phyloP scores from a whole-genome alignment of 2,888 invertebrate genomes.

The Mythimna impura region DNA sequence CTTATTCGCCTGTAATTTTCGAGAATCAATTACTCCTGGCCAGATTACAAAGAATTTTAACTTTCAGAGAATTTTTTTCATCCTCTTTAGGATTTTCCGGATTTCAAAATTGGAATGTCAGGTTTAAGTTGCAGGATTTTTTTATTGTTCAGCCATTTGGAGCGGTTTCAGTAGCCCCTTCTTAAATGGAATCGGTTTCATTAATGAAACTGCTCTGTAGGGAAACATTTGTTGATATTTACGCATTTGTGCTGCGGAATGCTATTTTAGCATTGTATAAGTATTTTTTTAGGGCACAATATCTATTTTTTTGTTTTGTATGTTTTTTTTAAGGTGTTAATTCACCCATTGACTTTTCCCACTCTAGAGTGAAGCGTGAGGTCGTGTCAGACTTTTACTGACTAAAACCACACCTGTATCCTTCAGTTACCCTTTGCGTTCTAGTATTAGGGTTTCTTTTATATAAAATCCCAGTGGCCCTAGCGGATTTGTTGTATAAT shows the following conservation, averaged over 20 bases:
- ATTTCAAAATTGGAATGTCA: conserved; percentile 44
- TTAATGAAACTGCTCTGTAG: conserved; percentile 53
- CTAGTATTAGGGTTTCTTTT: no score
- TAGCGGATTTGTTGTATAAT: no score
- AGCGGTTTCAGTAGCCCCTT: conserved; percentile 32
- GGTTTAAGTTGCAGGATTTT: conserved; percentile 22
- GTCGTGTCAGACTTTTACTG: background rate
- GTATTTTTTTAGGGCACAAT: conserved; percentile 12
- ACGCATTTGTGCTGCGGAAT: conserved; percentile 24
- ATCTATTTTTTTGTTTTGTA: background rate
- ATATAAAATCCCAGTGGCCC: no score
- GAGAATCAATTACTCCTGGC: conserved; percentile 47
- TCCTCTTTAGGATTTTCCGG: conserved; percentile 20
- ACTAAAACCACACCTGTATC: background rate
- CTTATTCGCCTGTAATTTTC: conserved; percentile 27
- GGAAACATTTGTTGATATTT: conserved; percentile 49
- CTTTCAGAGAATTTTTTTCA: conserved; percentile 21
- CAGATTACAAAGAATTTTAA: conserved; percentile 40
- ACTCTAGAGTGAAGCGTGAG: background rate
- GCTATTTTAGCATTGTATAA: conserved; percentile 16
- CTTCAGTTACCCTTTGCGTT: no score
- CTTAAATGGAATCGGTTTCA: conserved; percentile 56
- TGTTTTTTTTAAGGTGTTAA: background rate
- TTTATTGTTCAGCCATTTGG: conserved; percentile 46
- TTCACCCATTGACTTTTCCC: background rate